Base-by-base conservation (phyloP, 2,888 invertebrate species). In the Ypsolopha sequella region DNA sequence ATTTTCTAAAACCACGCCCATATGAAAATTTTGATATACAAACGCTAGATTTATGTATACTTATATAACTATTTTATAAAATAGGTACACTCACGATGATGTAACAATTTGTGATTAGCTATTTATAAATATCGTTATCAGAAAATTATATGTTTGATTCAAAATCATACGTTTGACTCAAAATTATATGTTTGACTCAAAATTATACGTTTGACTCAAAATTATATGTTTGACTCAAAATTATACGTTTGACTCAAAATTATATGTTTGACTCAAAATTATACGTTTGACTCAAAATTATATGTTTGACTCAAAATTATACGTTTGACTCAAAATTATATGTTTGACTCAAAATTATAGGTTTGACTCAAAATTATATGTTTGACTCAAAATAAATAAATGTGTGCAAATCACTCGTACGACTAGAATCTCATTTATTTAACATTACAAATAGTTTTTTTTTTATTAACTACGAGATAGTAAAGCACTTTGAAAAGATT, bases 401-500 rank as follows among this genome's bases (percentile, higher is more conserved):
- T 24, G 70, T 76, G 81, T 82, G 85, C 80, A 74, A 71, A 77
- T 66, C 80, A 81, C 80, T 74, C 70, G 66, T 80, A 82, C 72
- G 63, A 69, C 79, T 82, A 82, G 67, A 77, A 64, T 75, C 75
- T 74, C 58, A 68, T 77, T 76, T 69, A 75, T 55, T 69, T 77
- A 81, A 82, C 74, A 78, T 82, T 85, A 84, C 77, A 78, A 79
- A 79, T 81, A 81, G 74, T 74, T 75, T 72, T 71, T 70, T 69
- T 68, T 64, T 74, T 70, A 73, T 80, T 51, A 81, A 74, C 76
- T 81, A 84, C 80, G 79, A 82, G 79, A 85, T 85, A 86, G 85
- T 86, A 86, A 86, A 86, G 86, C 86, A 86, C 86, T 86, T 86
- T 77, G 80, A 84, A 82, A 82, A 80, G 71, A 79, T 80, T 73